Percentiles rank a stretch among this genome's conserved stretches.
Conservation (phyloP, 2,113 vertebrate species). For the Plotosus lineatus region DNA sequence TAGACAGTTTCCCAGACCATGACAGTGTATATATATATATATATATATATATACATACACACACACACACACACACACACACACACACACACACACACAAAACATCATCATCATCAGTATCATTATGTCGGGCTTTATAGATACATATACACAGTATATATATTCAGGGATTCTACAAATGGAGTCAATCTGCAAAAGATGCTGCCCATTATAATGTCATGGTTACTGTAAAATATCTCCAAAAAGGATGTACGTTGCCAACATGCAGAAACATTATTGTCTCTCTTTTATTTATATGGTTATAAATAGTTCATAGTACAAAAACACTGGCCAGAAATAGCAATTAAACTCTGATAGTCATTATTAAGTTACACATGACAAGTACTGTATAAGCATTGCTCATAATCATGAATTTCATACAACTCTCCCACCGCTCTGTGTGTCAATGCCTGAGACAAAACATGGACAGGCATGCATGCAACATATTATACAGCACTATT, state of each 20-base stretch:
- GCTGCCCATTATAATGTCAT: no score
- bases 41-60: no score
- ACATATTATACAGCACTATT: conserved; percentile 3
- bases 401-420: background rate
- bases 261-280: background rate
- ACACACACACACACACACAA: no score
- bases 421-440: background rate
- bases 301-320: background rate
- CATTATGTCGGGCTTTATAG: no score
- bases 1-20: no score
- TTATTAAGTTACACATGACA: background rate
- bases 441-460: background rate
- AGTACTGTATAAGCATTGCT: background rate
- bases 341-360: background rate
- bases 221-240: background rate
- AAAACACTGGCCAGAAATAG: background rate
- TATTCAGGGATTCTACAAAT: no score
- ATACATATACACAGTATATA: no score
- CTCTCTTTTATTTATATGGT: background rate
- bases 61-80: no score
- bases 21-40: no score
- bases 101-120: no score
- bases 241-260: background rate
- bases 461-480: background rate
- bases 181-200: no score